Evolutionary conservation across 2,113 vertebrate species (phyloP).

Genomic region (Clarias magur): DNA sequence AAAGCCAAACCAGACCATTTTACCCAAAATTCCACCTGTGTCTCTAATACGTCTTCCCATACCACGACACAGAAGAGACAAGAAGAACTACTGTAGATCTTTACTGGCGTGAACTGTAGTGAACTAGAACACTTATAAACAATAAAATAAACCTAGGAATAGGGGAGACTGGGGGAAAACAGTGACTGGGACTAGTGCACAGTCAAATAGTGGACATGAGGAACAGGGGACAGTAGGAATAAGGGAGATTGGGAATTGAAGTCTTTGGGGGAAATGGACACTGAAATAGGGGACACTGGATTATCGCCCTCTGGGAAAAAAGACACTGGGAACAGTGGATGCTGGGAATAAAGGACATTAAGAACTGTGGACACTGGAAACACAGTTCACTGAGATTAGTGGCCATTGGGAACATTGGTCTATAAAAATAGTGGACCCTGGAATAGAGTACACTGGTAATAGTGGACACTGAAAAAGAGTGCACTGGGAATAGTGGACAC

Average conservation of each 20-base stretch:
- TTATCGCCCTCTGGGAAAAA: background rate
- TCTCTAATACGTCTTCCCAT: background rate
- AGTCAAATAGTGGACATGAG: too few species aligned
- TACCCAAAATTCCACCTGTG: too few species aligned
- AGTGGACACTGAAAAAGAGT: too few species aligned
- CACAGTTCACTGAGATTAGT: too few species aligned
- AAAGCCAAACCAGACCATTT: too few species aligned
- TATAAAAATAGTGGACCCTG: too few species aligned
- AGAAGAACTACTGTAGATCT: background rate
- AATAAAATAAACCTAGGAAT: too few species aligned
- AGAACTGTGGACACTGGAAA: background rate
- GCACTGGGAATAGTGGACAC: too few species aligned
- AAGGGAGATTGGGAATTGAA: background rate
- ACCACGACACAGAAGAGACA: background rate
- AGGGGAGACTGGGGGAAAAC: background rate
- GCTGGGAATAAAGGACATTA: background rate
- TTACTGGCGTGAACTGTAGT: too few species aligned
- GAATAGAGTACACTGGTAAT: too few species aligned
- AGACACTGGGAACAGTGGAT: background rate
- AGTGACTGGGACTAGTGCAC: background rate
- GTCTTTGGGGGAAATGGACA: background rate
- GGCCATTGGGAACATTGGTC: too few species aligned
- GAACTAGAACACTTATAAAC: background rate
- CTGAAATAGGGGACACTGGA: background rate
- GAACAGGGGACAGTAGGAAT: background rate